phyloP scores from a whole-genome alignment of 2,113 vertebrate genomes.

The Galeopterus variegatus region DNA sequence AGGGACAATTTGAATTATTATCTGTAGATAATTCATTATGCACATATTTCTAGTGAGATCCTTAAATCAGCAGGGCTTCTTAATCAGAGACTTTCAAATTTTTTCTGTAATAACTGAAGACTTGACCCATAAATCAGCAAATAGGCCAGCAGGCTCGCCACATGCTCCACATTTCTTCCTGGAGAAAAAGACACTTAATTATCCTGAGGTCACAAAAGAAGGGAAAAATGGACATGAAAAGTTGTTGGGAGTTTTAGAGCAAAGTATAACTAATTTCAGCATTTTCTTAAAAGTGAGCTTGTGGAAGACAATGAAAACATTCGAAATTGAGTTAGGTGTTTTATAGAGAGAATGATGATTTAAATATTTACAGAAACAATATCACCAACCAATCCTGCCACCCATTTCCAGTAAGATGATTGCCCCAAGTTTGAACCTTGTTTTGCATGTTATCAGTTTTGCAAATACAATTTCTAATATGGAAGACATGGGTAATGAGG shows the following conservation, averaged over 20 bases:
- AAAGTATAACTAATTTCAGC: conserved; percentile 77
- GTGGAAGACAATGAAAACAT: conserved; percentile 45
- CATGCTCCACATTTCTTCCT: conserved; percentile 83
- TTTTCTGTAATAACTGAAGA: conserved; percentile 86
- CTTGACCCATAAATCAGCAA: conserved; percentile 89
- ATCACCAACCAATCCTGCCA: background rate
- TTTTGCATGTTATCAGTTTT: conserved; percentile 16
- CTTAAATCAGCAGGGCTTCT: conserved; percentile 88
- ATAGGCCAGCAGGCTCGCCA: conserved; percentile 83
- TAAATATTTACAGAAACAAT: conserved; percentile 35
- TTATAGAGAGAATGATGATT: background rate
- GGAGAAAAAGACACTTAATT: conserved; percentile 86
- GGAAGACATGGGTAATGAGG: conserved; percentile 6
- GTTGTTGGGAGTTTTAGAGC: conserved; percentile 73
- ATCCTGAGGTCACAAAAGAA: conserved; percentile 86
- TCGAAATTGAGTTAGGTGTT: conserved; percentile 44
- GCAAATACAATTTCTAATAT: conserved; percentile 63
- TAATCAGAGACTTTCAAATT: conserved; percentile 89
- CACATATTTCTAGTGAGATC: conserved; percentile 88
- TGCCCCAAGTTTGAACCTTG: background rate
- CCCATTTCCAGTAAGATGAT: background rate
- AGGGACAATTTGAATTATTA: conserved; percentile 87
- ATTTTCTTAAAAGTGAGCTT: conserved; percentile 77
- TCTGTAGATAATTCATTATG: conserved; percentile 89
- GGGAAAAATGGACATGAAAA: conserved; percentile 74